Evolutionary conservation across 1,140 invertebrate genomes (phyloP).

Genomic region (Geopemphigus sp.): DNA sequence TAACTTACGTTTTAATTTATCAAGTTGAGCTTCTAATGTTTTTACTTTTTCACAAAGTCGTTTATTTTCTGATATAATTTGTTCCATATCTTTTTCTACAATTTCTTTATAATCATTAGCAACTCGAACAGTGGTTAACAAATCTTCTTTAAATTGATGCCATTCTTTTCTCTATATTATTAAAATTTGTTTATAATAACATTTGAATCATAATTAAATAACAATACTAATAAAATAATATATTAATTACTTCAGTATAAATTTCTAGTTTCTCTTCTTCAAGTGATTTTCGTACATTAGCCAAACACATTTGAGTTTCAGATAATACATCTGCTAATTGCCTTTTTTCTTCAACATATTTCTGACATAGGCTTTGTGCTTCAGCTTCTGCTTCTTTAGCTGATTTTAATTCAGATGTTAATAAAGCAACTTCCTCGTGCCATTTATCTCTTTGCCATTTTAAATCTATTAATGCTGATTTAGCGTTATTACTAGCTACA

Average conservation of each 20-base stretch:
- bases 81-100: constrained; percentile 77
- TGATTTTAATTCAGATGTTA: constrained; percentile 69
- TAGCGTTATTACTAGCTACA: constrained; percentile 77
- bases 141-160: constrained; percentile 90
- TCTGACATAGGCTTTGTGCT: constrained; percentile 69
- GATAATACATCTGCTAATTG: constrained; percentile 66
- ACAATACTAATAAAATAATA: not conserved
- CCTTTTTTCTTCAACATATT: constrained; percentile 74
- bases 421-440: constrained; percentile 68
- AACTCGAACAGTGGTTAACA: constrained; percentile 87
- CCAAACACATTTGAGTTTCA: constrained; percentile 67
- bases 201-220: constrained; percentile 5
- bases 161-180: constrained; percentile 70
- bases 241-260: constrained; percentile 59
- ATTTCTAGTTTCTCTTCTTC: constrained; percentile 63
- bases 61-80: constrained; percentile 78
- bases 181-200: not conserved
- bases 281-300: constrained; percentile 62
- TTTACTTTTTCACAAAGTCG: constrained; percentile 73
- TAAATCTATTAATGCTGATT: constrained; percentile 74
- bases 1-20: constrained; percentile 69
- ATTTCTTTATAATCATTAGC: constrained; percentile 93
- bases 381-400: constrained; percentile 68
- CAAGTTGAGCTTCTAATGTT: constrained; percentile 73
- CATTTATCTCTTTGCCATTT: constrained; percentile 74